These are phyloP conservation scores for Agrilus mali DNA, from an alignment of 2,888 invertebrate genomes.

Conservation along the genomic window DNA sequence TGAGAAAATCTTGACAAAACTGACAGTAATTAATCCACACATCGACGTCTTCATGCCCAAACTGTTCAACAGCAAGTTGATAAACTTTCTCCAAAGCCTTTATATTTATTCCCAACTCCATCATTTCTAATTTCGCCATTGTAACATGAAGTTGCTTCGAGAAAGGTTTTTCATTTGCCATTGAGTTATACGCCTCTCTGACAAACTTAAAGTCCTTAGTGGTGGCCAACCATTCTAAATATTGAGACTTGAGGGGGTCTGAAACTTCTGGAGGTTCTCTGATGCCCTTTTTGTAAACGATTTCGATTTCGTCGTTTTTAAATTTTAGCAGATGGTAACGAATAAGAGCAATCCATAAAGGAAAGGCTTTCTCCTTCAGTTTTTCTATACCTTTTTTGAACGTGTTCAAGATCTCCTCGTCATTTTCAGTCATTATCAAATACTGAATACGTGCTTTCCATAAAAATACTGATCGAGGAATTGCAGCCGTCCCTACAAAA, in stretches of 20 bases:
- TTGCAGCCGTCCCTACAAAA: constrained; percentile 31
- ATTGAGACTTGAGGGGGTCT: constrained; percentile 44
- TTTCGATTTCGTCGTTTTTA: constrained; percentile 28
- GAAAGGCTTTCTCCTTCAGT: constrained; percentile 31
- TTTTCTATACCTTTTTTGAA: constrained; percentile 27
- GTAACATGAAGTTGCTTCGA: constrained; percentile 26
- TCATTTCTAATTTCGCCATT: constrained; percentile 38
- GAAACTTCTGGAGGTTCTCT: constrained; percentile 39
- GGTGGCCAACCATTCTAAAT: constrained; percentile 42
- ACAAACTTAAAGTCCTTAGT: constrained; percentile 41
- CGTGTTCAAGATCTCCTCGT: constrained; percentile 25
- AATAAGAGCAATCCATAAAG: constrained; percentile 35
- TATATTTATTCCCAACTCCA: constrained; percentile 36
- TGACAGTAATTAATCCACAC: constrained; percentile 64
- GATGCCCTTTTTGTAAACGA: constrained; percentile 33
- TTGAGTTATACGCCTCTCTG: constrained; percentile 46
- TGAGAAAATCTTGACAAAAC: constrained; percentile 45
- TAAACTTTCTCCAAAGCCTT: constrained; percentile 46
- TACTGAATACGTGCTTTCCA: constrained; percentile 40
- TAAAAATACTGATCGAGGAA: constrained; percentile 35
- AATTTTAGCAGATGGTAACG: constrained; percentile 28
- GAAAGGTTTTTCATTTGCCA: constrained; percentile 29
- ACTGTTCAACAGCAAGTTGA: constrained; percentile 50
- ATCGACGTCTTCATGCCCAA: constrained; percentile 49
- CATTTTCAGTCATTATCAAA: constrained; percentile 31